phyloP scores from a whole-genome alignment of 2,888 invertebrate genomes.

The Prostheceraeus crozeri region DNA sequence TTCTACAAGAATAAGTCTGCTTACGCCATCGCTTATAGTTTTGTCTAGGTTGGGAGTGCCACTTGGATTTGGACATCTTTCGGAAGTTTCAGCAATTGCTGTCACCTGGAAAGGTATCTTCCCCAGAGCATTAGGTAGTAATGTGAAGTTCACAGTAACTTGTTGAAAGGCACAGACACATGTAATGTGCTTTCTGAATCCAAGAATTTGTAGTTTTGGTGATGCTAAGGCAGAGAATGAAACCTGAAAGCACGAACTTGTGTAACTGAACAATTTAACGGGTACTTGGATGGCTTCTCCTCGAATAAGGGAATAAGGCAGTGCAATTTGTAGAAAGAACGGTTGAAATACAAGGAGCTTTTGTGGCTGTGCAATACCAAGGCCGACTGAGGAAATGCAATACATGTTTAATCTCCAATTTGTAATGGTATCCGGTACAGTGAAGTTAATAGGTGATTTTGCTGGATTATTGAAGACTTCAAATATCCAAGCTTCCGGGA shows the following conservation, averaged over 20 bases:
- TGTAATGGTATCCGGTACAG: constrained; percentile 3
- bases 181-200: background rate
- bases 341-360: background rate
- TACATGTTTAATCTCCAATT: constrained; percentile 11
- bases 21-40: too few relatives aligned
- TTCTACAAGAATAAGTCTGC: constrained; percentile 25
- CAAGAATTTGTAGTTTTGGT: background rate
- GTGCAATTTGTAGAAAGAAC: constrained; percentile 17
- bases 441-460: background rate
- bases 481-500: constrained; percentile 31
- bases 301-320: constrained; percentile 16
- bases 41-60: too few relatives aligned
- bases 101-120: constrained; percentile 16
- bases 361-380: background rate
- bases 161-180: constrained; percentile 27
- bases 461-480: constrained; percentile 1
- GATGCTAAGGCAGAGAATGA: too few relatives aligned
- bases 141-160: constrained; percentile 28
- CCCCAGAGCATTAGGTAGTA: constrained; percentile 15
- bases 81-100: constrained; percentile 7
- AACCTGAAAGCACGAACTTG: background rate
- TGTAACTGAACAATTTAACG: constrained; percentile 20
- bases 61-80: constrained; percentile 23
- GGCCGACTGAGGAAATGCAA: constrained; percentile 3
- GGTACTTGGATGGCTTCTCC: constrained; percentile 18